Percentiles rank a stretch among this genome's conserved stretches.
Evolutionary conservation across 2,797 vertebrate genomes (phyloP).

Genomic region (Nannoperca australis): DNA sequence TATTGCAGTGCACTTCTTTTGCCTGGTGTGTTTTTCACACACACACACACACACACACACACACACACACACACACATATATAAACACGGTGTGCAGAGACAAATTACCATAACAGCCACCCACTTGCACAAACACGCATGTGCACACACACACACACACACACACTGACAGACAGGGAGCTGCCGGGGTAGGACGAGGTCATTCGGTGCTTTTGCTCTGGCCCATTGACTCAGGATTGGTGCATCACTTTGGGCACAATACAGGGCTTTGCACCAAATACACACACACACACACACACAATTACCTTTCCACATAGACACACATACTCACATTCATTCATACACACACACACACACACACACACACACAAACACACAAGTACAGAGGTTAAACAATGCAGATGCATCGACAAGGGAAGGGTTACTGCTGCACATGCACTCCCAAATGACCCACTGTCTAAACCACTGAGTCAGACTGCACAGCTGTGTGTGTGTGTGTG

Average conservation of each 20-base stretch:
- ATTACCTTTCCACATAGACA: constrained; percentile 31
- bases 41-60: too few relatives aligned
- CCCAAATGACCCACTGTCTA: constrained; percentile 69
- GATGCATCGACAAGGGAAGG: constrained; percentile 62
- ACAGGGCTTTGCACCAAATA: constrained; percentile 71
- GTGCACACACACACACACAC: neutral
- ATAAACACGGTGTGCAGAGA: constrained; percentile 7
- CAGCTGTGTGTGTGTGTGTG: constrained; percentile 50
- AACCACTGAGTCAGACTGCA: constrained; percentile 66
- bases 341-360: constrained; percentile 32
- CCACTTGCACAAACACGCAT: constrained; percentile 11
- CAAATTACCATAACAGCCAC: constrained; percentile 37
- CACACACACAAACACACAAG: constrained; percentile 36
- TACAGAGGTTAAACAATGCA: constrained; percentile 69
- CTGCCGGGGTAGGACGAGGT: constrained; percentile 67
- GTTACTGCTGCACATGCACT: constrained; percentile 57
- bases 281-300: constrained; percentile 58
- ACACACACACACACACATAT: constrained; percentile 25
- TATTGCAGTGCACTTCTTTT: constrained; percentile 19
- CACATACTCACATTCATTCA: constrained; percentile 7
- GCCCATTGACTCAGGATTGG: constrained; percentile 79
- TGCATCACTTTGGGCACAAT: constrained; percentile 77
- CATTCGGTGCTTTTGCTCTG: constrained; percentile 68
- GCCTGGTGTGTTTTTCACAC: constrained; percentile 16
- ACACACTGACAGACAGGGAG: constrained; percentile 46